Percentiles rank a stretch among this genome's conserved stretches.
Evolutionary conservation across 2,888 invertebrate species (phyloP).

Genomic region (Deilephila elpenor): DNA sequence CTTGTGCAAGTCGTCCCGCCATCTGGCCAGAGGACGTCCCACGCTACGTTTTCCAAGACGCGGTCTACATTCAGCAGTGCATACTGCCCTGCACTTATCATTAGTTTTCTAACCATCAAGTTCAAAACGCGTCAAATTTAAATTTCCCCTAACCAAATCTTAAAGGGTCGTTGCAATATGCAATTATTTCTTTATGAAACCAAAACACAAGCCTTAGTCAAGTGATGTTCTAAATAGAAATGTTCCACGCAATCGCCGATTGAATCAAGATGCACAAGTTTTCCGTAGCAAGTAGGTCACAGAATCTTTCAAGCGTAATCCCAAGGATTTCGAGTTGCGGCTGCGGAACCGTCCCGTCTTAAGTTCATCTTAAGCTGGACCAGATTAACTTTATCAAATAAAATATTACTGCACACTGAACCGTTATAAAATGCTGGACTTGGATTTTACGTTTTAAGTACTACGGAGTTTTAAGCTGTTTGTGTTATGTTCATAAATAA

Average conservation of each 20-base stretch:
- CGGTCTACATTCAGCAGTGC: no score
- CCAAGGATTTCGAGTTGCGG: conserved; percentile 36
- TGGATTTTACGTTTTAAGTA: background rate
- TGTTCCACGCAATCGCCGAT: background rate
- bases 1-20: no score
- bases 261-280: conserved; percentile 24
- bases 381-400: conserved; percentile 24
- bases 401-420: conserved; percentile 14
- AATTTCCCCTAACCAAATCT: no score
- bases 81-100: no score
- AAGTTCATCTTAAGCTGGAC: conserved; percentile 15
- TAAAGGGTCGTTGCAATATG: no score
- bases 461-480: background rate
- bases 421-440: background rate
- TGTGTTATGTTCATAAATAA: background rate
- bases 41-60: no score
- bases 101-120: no score
- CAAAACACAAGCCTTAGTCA: no score
- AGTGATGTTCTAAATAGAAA: no score
- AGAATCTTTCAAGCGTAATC: conserved; percentile 41
- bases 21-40: no score
- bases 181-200: no score
- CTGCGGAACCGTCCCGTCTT: conserved; percentile 29
- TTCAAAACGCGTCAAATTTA: no score
- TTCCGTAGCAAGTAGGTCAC: conserved; percentile 39